Base-by-base conservation (phyloP, 2,113 vertebrate species). In the Mixornis gularis region DNA sequence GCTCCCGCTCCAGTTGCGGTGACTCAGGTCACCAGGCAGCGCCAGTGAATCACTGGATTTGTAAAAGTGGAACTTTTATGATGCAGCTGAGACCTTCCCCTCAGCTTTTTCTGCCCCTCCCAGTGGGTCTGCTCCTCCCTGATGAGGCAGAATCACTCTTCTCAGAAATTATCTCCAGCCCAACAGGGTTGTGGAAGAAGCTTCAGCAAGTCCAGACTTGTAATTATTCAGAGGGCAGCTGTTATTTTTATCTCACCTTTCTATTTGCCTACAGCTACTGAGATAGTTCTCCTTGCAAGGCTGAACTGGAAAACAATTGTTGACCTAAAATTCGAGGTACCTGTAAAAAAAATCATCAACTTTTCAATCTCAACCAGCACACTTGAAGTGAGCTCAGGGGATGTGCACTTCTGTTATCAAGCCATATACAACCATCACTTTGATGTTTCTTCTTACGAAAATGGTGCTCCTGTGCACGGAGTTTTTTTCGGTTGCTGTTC, bases 1-100 rank as follows among this genome's bases (percentile, higher is more conserved):
- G 56, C 48, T 1, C 30, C 4, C 6, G 56, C 48, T 1, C 46
- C 24, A n/a, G 46, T 38, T 10, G 10, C 0, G 0, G 62, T 90
- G 92, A 93, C 69, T 94, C 86, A 90, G 44, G 44, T 81, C 64
- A 74, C 51, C 70, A 65, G 32, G 68, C 73, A 95, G 55, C 11
- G 13, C 36, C 56, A 78, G n/a, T 92, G 93, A 95, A 71, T 95
- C 94, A 90, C 62, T 65, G 69, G 9, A 30, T 80, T 88, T 83
- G 71, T n/a, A 21, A 10, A 60, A 80, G 27, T 17, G 40, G n/a
- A 92, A 86, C 43, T 78, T 90, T 51, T 51, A 86, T 53, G 72
- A 83, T 60, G 56, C 58, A 88, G 53, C 40, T 84, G 79, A 92
- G 48, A 81, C 20, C 20, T 49, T 55, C 76, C 72, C 52, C 65